phyloP scores from a whole-genome alignment of 2,797 vertebrate genomes.

The Lagodon rhomboides region DNA sequence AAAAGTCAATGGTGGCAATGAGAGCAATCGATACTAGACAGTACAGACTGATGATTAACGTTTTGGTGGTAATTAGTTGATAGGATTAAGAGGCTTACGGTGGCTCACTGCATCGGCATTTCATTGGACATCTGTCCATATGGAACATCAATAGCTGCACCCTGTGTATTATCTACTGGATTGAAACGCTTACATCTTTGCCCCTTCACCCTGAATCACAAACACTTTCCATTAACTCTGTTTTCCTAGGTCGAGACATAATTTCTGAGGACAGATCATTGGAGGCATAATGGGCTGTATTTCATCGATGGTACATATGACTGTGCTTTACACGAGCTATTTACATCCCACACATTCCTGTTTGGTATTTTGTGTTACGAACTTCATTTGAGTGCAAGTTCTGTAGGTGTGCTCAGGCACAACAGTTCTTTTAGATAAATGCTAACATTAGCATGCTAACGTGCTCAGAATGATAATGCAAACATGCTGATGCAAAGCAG shows the following conservation, averaged over 20 bases:
- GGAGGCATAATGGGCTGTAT: not conserved
- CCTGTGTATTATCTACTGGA: not conserved
- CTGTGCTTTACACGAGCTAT: not conserved
- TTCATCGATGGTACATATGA: not conserved
- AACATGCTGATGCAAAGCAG: not conserved
- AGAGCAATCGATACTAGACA: slow-evolving; percentile 42
- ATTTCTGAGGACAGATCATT: not conserved
- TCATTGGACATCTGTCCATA: slow-evolving; percentile 18
- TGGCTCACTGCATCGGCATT: slow-evolving; percentile 30
- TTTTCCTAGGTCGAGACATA: not conserved
- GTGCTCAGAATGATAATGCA: slow-evolving; percentile 1
- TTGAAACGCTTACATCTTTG: not conserved
- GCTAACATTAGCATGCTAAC: not conserved
- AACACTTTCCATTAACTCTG: not conserved
- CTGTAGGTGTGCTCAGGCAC: not conserved
- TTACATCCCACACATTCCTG: not conserved
- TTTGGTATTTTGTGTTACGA: not conserved
- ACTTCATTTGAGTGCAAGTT: not conserved
- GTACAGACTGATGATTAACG: slow-evolving; percentile 40
- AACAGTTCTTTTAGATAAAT: not conserved
- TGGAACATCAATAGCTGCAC: slow-evolving; percentile 19
- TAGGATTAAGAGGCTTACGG: slow-evolving; percentile 34
- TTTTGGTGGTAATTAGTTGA: slow-evolving; percentile 57
- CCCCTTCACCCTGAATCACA: not conserved
- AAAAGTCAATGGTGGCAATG: slow-evolving; percentile 62